A percentile compares a stretch with the other conserved stretches of the same genome.
phyloP scores from a whole-genome alignment of 2,113 vertebrate genomes.

The Onychorhynchus coronatus region DNA sequence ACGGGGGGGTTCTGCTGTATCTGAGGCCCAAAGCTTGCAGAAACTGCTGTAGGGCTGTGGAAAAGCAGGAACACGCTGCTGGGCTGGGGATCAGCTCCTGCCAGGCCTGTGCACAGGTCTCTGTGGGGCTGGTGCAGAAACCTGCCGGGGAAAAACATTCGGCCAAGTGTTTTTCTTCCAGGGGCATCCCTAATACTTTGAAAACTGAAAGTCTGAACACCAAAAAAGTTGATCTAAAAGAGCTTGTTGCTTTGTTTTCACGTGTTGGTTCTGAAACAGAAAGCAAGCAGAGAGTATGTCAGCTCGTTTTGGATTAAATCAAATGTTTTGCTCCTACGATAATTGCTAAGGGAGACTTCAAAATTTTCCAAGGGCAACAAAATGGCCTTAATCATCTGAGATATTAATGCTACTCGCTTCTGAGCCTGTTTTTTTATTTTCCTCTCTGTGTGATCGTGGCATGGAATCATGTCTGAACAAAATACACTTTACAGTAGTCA shows the following conservation, averaged over 20 bases:
- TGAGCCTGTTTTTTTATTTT: background rate
- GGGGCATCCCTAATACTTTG: background rate
- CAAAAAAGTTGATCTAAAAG: background rate
- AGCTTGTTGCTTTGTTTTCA: background rate
- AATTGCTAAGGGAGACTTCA: background rate
- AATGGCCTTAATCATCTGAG: constrained; percentile 1
- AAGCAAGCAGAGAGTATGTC: background rate
- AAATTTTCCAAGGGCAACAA: background rate
- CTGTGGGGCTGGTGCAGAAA: background rate
- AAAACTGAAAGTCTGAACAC: background rate
- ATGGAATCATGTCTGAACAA: background rate
- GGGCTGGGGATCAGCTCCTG: background rate
- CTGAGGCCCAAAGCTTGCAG: background rate
- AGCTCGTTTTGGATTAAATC: background rate
- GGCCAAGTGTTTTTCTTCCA: background rate
- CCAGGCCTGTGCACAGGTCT: background rate
- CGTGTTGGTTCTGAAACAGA: background rate
- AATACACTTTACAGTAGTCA: background rate
- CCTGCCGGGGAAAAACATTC: background rate
- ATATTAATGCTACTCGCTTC: background rate
- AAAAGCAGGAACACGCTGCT: accelerated
- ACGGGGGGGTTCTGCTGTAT: accelerated
- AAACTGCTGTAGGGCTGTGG: background rate
- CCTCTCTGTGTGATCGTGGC: background rate
- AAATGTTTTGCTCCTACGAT: background rate